Base-by-base conservation (phyloP, 2,113 vertebrate genomes). In the Suncus etruscus region DNA sequence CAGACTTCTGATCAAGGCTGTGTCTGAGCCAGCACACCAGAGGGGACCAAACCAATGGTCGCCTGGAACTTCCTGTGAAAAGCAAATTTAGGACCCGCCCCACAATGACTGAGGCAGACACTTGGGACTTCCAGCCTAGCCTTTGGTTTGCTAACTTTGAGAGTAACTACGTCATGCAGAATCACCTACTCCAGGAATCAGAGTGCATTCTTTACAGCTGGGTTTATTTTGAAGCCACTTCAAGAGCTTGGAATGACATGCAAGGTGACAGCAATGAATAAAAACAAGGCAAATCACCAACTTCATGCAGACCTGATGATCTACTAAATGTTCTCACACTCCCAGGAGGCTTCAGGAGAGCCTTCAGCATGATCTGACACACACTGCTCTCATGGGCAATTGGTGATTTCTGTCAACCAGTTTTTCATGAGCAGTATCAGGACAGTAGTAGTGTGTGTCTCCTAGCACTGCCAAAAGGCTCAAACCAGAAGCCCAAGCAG, bases 141-240 rank as follows among this genome's bases (percentile, higher is more conserved):
- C 51, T 1, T 15, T 3, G 16, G 65, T 32, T 79, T 66, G 20
- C 75, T 32, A 47, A 50, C 9, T 68, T 22, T 58, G 31, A 82
- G 14, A n/a, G 61, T 10, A 0, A 7, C 14, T 50, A 18, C 0
- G 11, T 27, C 15, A 8, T 2, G 54, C 24, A 48, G 1, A 83
- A 20, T 32, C 48, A 10, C 47, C 10, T 83, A 20, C 31, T 1
- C 3, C 29, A 61, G 74, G 1, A 1, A 50, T 15, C 2, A 5
- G 11, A 39, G 24, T 15, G 77, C 1, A 0, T 7, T 51, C 16
- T 69, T 39, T 3, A 5, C 31, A 79, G 61, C 3, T 79, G 9
- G 29, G 63, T 83, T 73, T 83, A 45, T 47, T 86, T 32, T 29
- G 32, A 85, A 47, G 80, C 78, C 39, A 88, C 47, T 73, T 29